phyloP scores from a whole-genome alignment of 2,888 invertebrate species.

The Dermolepida albohirtum region DNA sequence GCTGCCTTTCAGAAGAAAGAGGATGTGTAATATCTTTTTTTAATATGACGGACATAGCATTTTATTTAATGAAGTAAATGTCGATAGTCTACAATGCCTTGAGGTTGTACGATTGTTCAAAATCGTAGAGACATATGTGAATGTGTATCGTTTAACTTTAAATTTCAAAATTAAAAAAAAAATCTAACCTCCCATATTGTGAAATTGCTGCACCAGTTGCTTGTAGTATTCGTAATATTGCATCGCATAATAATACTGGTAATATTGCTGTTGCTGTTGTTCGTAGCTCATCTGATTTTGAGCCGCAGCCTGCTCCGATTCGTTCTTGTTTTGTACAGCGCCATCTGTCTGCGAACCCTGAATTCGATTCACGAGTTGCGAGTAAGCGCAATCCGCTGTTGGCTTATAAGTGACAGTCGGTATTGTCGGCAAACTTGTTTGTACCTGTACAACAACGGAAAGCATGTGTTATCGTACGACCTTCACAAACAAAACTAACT shows the following conservation, averaged over 20 bases:
- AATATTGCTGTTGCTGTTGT: slow-evolving; percentile 62
- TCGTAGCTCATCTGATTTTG: slow-evolving; percentile 57
- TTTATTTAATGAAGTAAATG: too few species aligned
- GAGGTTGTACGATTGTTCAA: too few species aligned
- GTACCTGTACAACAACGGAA: slow-evolving; percentile 63
- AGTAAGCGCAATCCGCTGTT: slow-evolving; percentile 88
- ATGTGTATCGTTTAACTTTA: too few species aligned
- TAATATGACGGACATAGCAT: too few species aligned
- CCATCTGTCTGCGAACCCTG: slow-evolving; percentile 67
- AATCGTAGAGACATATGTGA: too few species aligned
- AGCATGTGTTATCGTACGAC: slow-evolving; percentile 42
- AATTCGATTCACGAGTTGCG: slow-evolving; percentile 87
- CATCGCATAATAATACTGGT: slow-evolving; percentile 61
- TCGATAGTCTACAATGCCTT: too few species aligned
- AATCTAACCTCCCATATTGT: slow-evolving; percentile 41
- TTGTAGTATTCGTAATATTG: slow-evolving; percentile 64
- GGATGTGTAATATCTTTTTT: too few species aligned
- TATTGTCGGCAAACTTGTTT: slow-evolving; percentile 63
- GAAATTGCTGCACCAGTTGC: slow-evolving; percentile 56
- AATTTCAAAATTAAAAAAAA: slow-evolving; percentile 7
- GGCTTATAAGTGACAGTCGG: slow-evolving; percentile 81
- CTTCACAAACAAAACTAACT: slow-evolving; percentile 33
- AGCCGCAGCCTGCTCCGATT: slow-evolving; percentile 53
- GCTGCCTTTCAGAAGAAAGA: too few species aligned
- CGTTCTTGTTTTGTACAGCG: slow-evolving; percentile 37